phyloP scores from a whole-genome alignment of 2,797 vertebrate genomes.

The Helarctos malayanus region DNA sequence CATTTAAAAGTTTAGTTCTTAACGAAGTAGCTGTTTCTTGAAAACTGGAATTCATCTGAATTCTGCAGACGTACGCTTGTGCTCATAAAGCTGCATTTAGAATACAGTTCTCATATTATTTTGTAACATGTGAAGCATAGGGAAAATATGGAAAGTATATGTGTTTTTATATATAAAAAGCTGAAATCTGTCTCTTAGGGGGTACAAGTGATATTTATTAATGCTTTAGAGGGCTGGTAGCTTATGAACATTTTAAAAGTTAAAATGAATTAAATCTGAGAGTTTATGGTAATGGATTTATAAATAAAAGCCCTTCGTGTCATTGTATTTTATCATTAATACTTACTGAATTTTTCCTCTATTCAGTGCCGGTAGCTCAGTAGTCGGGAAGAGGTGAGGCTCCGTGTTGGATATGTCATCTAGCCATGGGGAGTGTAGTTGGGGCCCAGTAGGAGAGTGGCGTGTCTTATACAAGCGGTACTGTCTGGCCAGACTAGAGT shows the following conservation, averaged over 20 bases:
- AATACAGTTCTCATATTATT: neutral
- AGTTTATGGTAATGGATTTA: neutral
- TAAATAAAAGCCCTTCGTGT: neutral
- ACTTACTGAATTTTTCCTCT: neutral
- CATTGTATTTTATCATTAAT: neutral
- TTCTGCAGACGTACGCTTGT: neutral
- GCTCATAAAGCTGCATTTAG: neutral
- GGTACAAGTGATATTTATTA: neutral
- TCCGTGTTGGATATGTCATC: neutral
- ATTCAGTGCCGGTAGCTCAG: neutral
- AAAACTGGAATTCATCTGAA: neutral
- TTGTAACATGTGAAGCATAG: neutral
- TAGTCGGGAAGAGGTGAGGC: neutral
- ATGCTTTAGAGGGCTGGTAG: neutral
- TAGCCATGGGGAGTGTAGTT: neutral
- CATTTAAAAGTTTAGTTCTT: neutral
- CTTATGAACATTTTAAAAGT: neutral
- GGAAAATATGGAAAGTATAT: neutral
- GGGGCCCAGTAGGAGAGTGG: accelerated
- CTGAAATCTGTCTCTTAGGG: neutral
- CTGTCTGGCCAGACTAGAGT: neutral
- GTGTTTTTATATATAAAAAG: neutral
- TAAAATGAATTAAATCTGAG: neutral
- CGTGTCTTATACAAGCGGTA: neutral
- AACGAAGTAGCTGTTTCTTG: neutral